Percentiles rank a stretch among this genome's conserved stretches.
phyloP scores from a whole-genome alignment of 2,888 invertebrate species.

The Sericinus montela region DNA sequence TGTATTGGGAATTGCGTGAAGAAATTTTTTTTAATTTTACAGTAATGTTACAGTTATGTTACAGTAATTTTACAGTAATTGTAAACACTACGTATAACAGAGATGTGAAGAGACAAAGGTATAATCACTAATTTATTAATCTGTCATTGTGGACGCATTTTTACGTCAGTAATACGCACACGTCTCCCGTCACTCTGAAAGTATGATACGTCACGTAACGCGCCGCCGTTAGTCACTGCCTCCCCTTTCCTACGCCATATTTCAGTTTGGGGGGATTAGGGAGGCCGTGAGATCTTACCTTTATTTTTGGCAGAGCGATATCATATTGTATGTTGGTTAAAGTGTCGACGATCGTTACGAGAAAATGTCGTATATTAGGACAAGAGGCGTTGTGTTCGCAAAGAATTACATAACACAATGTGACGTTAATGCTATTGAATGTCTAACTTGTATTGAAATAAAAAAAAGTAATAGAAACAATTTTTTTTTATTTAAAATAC shows the following conservation, averaged over 20 bases:
- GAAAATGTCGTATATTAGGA: constrained; percentile 12
- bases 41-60: no score
- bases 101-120: constrained; percentile 19
- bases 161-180: constrained; percentile 14
- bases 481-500: no score
- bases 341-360: constrained; percentile 16
- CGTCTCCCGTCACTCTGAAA: constrained; percentile 16
- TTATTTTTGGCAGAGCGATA: constrained; percentile 17
- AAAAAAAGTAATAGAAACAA: no score
- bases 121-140: constrained; percentile 11
- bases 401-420: constrained; percentile 6
- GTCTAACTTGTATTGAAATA: no score
- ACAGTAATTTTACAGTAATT: no score
- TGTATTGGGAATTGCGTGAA: no score
- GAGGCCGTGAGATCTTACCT: constrained; percentile 12
- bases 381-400: not conserved
- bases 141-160: constrained; percentile 14
- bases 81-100: not conserved
- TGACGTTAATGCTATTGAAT: not conserved
- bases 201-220: constrained; percentile 38
- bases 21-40: no score
- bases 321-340: constrained; percentile 18
- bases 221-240: constrained; percentile 52
- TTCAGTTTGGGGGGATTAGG: constrained; percentile 3
- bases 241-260: constrained; percentile 25